Base-by-base conservation (phyloP, 2,113 vertebrate genomes). In the Melanostigma gelatinosum region DNA sequence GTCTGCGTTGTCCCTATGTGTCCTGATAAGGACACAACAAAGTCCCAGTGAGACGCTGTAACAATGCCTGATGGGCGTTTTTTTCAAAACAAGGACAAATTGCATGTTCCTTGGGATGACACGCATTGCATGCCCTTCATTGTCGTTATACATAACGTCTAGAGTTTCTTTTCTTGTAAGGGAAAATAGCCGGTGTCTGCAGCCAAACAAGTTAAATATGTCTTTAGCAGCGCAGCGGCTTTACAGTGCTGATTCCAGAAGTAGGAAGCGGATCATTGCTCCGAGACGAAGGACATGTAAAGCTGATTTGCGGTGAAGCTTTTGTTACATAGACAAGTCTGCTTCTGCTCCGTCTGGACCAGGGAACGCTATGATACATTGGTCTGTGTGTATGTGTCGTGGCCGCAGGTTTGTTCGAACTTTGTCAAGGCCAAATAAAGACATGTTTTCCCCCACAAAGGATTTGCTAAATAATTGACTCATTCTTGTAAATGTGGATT, bases 161-260 rank as follows among this genome's bases (percentile, higher is more conserved):
- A 81, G 72, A 48, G 70, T 62, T 73, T 34, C 20, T 38, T 82
- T 88, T 29, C n/a, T 62, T 57, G 70, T 40, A 24, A 18, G 15
- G 64, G 75, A 65, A 87, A 89, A 88, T 73, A 80, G 62, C 75
- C 0, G 16, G 29, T 44, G 54, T 72, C 76, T 0, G 7, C 52
- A 57, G 80, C 72, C 62, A 82, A 70, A 65, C 54, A 69, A 80
- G 77, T 77, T 89, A 84, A 92, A 85, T 90, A 85, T 76, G 68
- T 77, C 80, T 87, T 88, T 65, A 67, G 79, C 60, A 36, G 44
- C 22, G 1, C 75, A 66, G 79, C 11, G 2, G 52, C 54, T 83
- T 83, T 85, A 65, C 55, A 52, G 48, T 78, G 75, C 65, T 71
- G 62, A 79, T 87, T 84, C 42, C 69, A 71, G 36, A 82, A 72